Conservation (phyloP, 2,797 vertebrate genomes). For the Yasuhikotakia modesta region DNA sequence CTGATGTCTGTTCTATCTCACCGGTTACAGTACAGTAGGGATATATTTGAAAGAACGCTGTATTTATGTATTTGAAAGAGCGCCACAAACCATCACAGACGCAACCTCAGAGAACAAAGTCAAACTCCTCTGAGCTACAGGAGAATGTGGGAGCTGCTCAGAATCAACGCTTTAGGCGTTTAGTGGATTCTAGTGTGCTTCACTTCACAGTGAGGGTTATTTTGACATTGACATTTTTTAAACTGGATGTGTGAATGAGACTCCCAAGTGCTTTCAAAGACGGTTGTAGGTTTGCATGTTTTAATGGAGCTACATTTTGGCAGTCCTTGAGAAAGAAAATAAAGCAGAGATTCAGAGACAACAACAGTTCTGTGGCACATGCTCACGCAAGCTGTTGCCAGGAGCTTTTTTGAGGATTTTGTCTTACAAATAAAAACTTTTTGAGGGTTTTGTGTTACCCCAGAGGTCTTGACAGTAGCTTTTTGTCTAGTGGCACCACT, state of each 20-base stretch:
- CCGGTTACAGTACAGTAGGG: background rate
- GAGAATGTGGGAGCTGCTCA: conserved; percentile 48
- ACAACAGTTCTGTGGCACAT: conserved; percentile 56
- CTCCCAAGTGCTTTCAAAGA: conserved; percentile 63
- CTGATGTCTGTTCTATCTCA: conserved; percentile 1
- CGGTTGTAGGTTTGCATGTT: conserved; percentile 61
- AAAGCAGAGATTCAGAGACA: conserved; percentile 61
- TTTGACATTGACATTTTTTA: conserved; percentile 47
- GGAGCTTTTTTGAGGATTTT: conserved; percentile 55
- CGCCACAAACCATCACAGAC: conserved; percentile 31
- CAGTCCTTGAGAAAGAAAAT: conserved; percentile 60
- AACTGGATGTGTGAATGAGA: conserved; percentile 54
- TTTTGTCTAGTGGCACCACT: conserved; percentile 55
- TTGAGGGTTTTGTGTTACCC: conserved; percentile 57
- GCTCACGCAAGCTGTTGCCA: conserved; percentile 59
- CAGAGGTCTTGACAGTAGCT: conserved; percentile 57
- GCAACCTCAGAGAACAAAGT: conserved; percentile 31
- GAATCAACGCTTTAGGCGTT: conserved; percentile 59
- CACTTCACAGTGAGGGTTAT: conserved; percentile 53
- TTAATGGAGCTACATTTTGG: conserved; percentile 56
- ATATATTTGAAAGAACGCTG: conserved; percentile 21
- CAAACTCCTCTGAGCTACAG: conserved; percentile 44
- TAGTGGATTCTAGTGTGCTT: conserved; percentile 54
- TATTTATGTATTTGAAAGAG: conserved; percentile 23
- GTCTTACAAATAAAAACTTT: conserved; percentile 52